phyloP scores from a whole-genome alignment of 2,888 invertebrate species.

The Habroteleia sp. region DNA sequence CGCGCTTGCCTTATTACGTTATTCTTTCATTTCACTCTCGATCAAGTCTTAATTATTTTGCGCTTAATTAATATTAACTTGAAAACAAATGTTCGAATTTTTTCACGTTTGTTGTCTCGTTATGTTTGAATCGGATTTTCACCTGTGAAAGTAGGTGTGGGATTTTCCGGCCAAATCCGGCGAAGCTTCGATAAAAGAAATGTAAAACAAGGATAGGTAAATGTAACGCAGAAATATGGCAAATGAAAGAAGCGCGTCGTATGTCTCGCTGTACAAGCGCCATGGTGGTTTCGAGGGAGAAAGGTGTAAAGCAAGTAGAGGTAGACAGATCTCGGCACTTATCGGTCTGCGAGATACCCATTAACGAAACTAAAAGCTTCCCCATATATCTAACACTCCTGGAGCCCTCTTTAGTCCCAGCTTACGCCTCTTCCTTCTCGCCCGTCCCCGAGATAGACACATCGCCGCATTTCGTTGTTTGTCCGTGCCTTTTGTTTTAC shows the following conservation, averaged over 20 bases:
- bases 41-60: conserved; percentile 9
- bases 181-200: conserved; percentile 45
- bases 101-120: too few relatives aligned
- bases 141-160: too few relatives aligned
- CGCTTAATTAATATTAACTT: background rate
- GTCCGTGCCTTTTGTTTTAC: conserved; percentile 77
- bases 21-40: conserved; percentile 18
- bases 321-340: conserved; percentile 81
- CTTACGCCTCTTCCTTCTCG: conserved; percentile 64
- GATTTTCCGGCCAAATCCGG: conserved; percentile 39
- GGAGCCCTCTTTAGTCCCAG: conserved; percentile 65
- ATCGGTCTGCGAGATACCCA: conserved; percentile 81
- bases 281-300: conserved; percentile 62
- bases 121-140: too few relatives aligned
- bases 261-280: conserved; percentile 42
- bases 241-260: conserved; percentile 54
- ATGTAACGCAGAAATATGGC: conserved; percentile 54
- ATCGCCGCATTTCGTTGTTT: conserved; percentile 77
- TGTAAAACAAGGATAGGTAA: conserved; percentile 38
- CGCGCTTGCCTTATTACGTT: conserved; percentile 18
- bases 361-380: conserved; percentile 81
- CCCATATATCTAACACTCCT: conserved; percentile 76
- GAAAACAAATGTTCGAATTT: background rate
- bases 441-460: conserved; percentile 77
- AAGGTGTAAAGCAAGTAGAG: conserved; percentile 80